These are phyloP conservation scores for Bilobella aurantiaca DNA, from an alignment of 1,140 invertebrate species.

Conservation along the genomic window DNA sequence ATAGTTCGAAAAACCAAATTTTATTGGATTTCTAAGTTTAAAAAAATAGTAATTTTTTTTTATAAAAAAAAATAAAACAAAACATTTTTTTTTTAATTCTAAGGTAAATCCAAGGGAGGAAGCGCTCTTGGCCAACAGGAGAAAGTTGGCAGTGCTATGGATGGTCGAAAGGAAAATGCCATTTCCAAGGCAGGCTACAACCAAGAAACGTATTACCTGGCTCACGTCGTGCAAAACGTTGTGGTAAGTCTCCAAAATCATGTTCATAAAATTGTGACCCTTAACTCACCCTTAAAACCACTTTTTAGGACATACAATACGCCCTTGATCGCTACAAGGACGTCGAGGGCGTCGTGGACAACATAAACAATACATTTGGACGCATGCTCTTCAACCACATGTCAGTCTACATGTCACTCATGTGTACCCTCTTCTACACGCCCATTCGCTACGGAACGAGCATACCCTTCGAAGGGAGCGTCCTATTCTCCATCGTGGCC, in stretches of 20 bases:
- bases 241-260: constrained; percentile 11
- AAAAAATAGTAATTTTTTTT: too few species aligned
- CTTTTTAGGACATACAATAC: constrained; percentile 31
- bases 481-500: constrained; percentile 23
- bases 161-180: neutral
- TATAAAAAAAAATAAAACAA: too few species aligned
- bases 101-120: constrained; percentile 7
- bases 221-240: constrained; percentile 32
- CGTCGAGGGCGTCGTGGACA: constrained; percentile 31
- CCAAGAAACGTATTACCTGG: constrained; percentile 30
- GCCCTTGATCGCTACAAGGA: constrained; percentile 34
- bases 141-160: constrained; percentile 7
- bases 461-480: constrained; percentile 14
- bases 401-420: constrained; percentile 29
- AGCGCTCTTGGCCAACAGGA: neutral
- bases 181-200: constrained; percentile 16
- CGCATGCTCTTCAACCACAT: constrained; percentile 27
- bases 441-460: constrained; percentile 25
- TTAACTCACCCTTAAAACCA: too few species aligned
- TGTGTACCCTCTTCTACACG: constrained; percentile 35
- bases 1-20: too few species aligned
- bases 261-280: neutral
- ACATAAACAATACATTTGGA: constrained; percentile 21
- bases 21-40: too few species aligned
- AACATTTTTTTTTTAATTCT: neutral